A percentile compares a stretch with the other conserved stretches of the same genome.
These are phyloP conservation scores for Folsomia manolachei DNA, from an alignment of 2,888 invertebrate genomes.

Conservation along the genomic window DNA sequence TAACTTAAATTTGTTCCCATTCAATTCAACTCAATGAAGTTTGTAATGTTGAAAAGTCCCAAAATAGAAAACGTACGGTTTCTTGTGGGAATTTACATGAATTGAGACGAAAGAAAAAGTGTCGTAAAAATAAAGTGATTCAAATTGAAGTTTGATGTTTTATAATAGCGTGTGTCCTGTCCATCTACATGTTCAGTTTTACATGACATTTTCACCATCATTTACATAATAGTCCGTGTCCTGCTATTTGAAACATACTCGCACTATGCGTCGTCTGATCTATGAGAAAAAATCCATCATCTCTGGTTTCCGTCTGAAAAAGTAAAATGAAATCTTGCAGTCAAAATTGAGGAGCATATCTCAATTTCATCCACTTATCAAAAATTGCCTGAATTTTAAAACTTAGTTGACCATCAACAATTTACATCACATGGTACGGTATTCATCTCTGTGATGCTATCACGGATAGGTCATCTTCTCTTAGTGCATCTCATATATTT, in stretches of 20 bases:
- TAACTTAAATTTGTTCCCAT: background rate
- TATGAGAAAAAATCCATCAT: background rate
- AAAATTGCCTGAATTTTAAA: background rate
- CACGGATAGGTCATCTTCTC: background rate
- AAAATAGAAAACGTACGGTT: constrained; percentile 1
- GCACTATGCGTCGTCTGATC: background rate
- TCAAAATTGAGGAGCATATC: no score
- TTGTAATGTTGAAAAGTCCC: background rate
- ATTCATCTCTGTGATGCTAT: no score
- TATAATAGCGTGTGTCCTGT: constrained; percentile 6
- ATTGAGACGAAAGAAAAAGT: background rate
- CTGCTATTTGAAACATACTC: no score
- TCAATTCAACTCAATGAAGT: background rate
- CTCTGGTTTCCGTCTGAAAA: background rate
- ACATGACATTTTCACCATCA: background rate
- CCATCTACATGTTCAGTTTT: background rate
- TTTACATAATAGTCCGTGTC: background rate
- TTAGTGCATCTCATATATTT: background rate
- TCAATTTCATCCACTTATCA: background rate
- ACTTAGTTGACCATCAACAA: background rate
- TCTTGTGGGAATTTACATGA: background rate
- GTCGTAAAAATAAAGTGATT: background rate
- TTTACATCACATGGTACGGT: background rate
- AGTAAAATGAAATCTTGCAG: background rate
- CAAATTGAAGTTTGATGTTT: constrained; percentile 1